phyloP scores from a whole-genome alignment of 2,888 invertebrate species.

The Dasypogon diadema region DNA sequence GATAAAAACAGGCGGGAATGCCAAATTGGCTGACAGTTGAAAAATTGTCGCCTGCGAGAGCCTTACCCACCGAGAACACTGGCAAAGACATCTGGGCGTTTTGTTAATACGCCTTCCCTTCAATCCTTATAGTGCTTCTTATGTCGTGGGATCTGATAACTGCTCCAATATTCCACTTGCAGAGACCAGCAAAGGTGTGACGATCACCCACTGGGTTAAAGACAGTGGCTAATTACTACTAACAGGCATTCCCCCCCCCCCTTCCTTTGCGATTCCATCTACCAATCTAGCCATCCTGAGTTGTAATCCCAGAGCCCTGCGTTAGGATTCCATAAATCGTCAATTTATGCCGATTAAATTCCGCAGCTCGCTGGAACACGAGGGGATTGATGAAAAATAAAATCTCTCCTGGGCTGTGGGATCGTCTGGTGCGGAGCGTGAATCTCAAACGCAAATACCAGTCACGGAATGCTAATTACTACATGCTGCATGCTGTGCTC shows the following conservation, averaged over 20 bases:
- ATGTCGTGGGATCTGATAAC: conserved; percentile 5
- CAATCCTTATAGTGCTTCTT: background rate
- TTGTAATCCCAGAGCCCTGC: background rate
- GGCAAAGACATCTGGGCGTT: background rate
- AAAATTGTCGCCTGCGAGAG: conserved; percentile 20
- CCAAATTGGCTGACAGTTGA: conserved; percentile 1
- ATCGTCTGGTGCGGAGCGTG: background rate
- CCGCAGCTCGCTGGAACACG: background rate
- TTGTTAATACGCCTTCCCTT: background rate
- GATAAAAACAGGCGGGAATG: conserved; percentile 11
- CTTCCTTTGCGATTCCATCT: background rate
- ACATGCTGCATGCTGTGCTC: conserved; percentile 23
- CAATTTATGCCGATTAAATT: conserved; percentile 19
- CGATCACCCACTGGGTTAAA: conserved; percentile 10
- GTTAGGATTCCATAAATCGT: conserved; percentile 44
- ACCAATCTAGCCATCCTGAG: conserved; percentile 3
- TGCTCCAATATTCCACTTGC: conserved; percentile 3
- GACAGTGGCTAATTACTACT: conserved; percentile 31
- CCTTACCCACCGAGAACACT: background rate
- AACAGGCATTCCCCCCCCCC: background rate
- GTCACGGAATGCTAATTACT: conserved; percentile 45
- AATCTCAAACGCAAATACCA: conserved; percentile 26
- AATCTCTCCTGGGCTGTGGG: conserved; percentile 14
- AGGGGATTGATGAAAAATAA: conserved; percentile 6
- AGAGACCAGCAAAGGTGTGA: background rate